Evolutionary conservation across 2,113 vertebrate genomes (phyloP).

Genomic region (Hemichromis elongatus): DNA sequence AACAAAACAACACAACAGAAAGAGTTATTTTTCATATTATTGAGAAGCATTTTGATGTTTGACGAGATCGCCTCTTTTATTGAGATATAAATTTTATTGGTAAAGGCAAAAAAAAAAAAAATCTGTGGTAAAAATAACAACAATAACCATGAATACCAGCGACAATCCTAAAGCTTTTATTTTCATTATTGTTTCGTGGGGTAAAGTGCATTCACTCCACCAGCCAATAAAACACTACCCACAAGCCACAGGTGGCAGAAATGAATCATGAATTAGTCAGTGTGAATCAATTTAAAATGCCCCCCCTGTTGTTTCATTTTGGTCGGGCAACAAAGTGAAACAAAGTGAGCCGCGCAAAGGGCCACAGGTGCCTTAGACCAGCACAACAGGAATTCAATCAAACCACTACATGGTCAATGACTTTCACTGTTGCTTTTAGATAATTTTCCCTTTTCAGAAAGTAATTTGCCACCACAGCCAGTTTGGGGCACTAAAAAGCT

Average conservation of each 20-base stretch:
- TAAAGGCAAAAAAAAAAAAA: not conserved
- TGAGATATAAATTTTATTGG: not conserved
- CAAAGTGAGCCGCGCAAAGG: slow-evolving; percentile 39
- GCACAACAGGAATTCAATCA: slow-evolving; percentile 53
- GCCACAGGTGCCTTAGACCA: slow-evolving; percentile 52
- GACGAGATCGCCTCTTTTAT: not conserved
- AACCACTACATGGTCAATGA: slow-evolving; percentile 42
- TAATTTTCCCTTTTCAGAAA: slow-evolving; percentile 24
- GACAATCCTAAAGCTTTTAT: not conserved
- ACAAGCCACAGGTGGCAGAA: slow-evolving; percentile 58
- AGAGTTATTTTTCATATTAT: not conserved
- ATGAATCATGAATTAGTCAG: slow-evolving; percentile 63
- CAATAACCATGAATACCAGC: not conserved
- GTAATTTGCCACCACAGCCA: slow-evolving; percentile 29
- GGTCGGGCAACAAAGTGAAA: slow-evolving; percentile 45
- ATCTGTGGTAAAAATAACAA: not conserved
- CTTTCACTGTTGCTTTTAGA: slow-evolving; percentile 31
- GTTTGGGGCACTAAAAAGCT: slow-evolving; percentile 28
- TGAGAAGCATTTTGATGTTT: not conserved
- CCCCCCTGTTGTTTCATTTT: slow-evolving; percentile 39
- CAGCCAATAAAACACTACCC: slow-evolving; percentile 15
- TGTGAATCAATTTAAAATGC: slow-evolving; percentile 57
- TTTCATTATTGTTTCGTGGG: not conserved
- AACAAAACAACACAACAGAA: not conserved
- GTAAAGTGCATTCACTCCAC: slow-evolving; percentile 3